Base-by-base conservation (phyloP, 2,888 invertebrate species). In the Anticlea derivata region DNA sequence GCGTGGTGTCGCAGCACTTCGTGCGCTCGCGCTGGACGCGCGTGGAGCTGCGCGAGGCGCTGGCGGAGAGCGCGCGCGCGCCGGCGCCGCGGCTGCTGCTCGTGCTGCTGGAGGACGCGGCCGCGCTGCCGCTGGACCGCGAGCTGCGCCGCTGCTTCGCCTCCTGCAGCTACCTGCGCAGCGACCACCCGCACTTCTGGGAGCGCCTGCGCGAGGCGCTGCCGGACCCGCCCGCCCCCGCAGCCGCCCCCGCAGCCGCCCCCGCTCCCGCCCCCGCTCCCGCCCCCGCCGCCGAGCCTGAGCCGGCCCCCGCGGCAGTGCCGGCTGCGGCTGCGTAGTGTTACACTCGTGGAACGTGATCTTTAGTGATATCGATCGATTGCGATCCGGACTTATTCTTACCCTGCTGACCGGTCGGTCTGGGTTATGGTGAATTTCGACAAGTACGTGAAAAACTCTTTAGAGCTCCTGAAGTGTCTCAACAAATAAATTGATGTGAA, bases 141-240 rank as follows among this genome's bases (percentile, higher is more conserved):
- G 59, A 48, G 34, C 48, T 53, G 48, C 53, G 48, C 1, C 65
- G 53, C 34, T 96, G 96, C 73, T 81, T 96, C 4, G 92, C 92
- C 53, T 94, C 93, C 78, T 96, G 96, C 74, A 96, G 96, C 0
- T 96, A 96, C 70, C 91, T 96, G 22, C 94, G 94, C 67, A 96
- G 95, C 95, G 95, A 94, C 7, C 96, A 96, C 72, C 94, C 94
- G 5, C 94, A 94, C 93, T 96, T 96, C 82, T 96, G 96, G 96
- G 91, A 94, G 46, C 95, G 95, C 74, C 81, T 97, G 43, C 88
- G 92, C 24, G 95, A 94, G 70, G 96, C 96, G 1, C 81, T 97
- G 72, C 96, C 71, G 6, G 34, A 53, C 34, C 54, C 58, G 51
- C 47, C 50, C n/a, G 13, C 49, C 60, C 92, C 43, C 94, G 96